Percentiles rank a stretch among this genome's conserved stretches.
Evolutionary conservation across 2,797 vertebrate genomes (phyloP).

Genomic region (Rousettus madagascariensis): DNA sequence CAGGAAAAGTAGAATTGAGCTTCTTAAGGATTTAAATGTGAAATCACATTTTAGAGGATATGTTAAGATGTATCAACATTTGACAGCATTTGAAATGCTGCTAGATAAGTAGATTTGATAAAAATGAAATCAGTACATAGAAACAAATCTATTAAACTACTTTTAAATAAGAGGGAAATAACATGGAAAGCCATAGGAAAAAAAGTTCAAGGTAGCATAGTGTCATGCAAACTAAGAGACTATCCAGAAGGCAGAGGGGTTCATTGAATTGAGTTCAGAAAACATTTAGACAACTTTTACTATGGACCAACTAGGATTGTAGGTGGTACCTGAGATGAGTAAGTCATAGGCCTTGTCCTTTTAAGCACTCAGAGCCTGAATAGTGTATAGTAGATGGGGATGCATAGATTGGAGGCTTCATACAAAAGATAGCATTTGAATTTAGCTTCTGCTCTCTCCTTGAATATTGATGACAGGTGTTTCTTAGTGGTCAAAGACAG

Average conservation of each 20-base stretch:
- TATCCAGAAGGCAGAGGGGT: background rate
- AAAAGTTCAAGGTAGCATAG: background rate
- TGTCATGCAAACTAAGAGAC: background rate
- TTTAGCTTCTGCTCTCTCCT: background rate
- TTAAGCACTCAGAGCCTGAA: background rate
- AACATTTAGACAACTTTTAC: background rate
- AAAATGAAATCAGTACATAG: background rate
- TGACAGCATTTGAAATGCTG: constrained; percentile 45
- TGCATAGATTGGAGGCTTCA: background rate
- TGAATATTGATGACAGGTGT: background rate
- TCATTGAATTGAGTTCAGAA: background rate
- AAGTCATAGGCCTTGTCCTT: background rate
- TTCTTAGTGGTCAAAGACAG: background rate
- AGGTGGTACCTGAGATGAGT: background rate
- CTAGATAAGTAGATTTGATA: constrained; percentile 33
- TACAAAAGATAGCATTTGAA: background rate
- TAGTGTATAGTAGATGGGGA: background rate
- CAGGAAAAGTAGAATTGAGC: constrained; percentile 13
- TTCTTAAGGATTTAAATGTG: constrained; percentile 35
- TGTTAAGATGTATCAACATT: background rate
- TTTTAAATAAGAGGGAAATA: background rate
- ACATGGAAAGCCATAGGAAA: background rate
- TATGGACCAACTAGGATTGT: background rate
- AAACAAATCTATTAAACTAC: background rate
- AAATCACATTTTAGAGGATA: constrained; percentile 5